Conservation (phyloP, 2,797 vertebrate genomes). For the Hemibagrus guttatus region DNA sequence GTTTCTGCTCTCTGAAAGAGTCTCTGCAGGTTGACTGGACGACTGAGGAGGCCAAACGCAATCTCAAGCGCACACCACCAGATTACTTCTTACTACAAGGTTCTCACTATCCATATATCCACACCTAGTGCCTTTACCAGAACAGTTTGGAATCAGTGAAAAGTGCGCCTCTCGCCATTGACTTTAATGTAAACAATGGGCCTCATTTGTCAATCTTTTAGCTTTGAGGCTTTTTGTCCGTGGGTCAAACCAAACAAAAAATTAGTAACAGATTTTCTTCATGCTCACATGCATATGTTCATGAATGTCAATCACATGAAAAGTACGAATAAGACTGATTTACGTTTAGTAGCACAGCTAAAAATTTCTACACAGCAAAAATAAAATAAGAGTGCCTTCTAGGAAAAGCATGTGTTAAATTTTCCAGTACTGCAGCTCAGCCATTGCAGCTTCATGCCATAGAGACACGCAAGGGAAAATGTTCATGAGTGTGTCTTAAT, state of each 20-base stretch:
- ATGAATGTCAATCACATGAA: background rate
- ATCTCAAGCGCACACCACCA: slow-evolving; percentile 77
- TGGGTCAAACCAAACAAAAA: background rate
- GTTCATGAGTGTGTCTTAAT: background rate
- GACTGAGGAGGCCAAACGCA: slow-evolving; percentile 78
- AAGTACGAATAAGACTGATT: background rate
- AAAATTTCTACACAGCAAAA: background rate
- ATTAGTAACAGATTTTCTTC: background rate
- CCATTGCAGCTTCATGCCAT: background rate
- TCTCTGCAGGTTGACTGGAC: slow-evolving; percentile 87
- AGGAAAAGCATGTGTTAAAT: background rate
- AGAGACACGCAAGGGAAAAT: background rate
- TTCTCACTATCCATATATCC: slow-evolving; percentile 57
- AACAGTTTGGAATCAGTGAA: background rate
- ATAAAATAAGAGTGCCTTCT: background rate
- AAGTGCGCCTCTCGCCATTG: background rate
- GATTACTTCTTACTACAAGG: slow-evolving; percentile 93
- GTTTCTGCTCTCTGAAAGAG: slow-evolving; percentile 85
- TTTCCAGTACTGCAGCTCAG: background rate
- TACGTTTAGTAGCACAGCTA: background rate
- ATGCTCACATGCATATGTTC: background rate
- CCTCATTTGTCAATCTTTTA: background rate
- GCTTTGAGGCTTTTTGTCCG: background rate
- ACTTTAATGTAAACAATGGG: background rate
- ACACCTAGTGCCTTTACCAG: background rate